Evolutionary conservation across 2,888 invertebrate genomes (phyloP).

Genomic region (Lacanobia wlatinum): DNA sequence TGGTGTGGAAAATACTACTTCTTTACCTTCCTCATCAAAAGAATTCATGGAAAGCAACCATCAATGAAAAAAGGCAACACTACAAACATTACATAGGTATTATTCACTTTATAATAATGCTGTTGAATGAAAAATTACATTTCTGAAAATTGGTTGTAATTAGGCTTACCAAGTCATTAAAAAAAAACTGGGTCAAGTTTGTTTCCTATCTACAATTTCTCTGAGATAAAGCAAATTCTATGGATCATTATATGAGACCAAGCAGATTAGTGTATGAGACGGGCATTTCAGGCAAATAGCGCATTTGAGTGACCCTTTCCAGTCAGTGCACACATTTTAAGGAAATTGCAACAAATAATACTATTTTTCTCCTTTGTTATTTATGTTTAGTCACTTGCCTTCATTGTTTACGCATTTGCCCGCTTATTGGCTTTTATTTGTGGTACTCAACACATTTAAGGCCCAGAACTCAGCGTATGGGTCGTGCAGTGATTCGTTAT

Average conservation of each 20-base stretch:
- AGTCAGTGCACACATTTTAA: too few species aligned
- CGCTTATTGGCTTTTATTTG: neutral
- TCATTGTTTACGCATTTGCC: neutral
- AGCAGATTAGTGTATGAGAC: too few species aligned
- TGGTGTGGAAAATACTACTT: slow-evolving; percentile 97
- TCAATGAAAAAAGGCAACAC: slow-evolving; percentile 94
- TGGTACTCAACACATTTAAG: too few species aligned
- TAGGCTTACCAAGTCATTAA: neutral
- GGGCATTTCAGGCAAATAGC: too few species aligned
- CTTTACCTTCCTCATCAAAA: slow-evolving; percentile 95
- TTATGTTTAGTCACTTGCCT: neutral
- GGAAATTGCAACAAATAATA: too few species aligned
- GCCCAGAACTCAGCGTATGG: too few species aligned
- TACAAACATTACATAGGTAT: slow-evolving; percentile 94
- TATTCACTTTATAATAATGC: neutral
- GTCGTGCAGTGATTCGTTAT: too few species aligned
- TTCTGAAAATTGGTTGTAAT: neutral
- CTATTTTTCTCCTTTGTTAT: neutral
- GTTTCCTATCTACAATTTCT: too few species aligned
- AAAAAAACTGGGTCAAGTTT: neutral
- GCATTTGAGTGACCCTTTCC: too few species aligned
- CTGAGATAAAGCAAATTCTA: too few species aligned
- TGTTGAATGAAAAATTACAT: neutral
- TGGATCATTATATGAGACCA: too few species aligned
- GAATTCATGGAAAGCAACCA: slow-evolving; percentile 92